These are phyloP conservation scores for Vireo altiloquus DNA, from an alignment of 2,113 vertebrate species.

Conservation along the genomic window DNA sequence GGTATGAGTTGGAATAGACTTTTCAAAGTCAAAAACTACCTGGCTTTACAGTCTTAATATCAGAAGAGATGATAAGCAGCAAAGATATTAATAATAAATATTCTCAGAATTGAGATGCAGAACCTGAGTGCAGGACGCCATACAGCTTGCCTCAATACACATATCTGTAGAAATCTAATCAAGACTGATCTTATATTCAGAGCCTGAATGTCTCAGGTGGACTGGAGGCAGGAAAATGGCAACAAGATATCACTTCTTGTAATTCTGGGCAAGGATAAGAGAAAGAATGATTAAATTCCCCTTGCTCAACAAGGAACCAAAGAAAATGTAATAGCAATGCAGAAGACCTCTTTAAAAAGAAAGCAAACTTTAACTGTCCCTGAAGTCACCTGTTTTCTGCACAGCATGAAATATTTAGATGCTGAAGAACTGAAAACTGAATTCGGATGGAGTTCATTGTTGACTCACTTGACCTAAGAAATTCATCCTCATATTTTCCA, in stretches of 20 bases:
- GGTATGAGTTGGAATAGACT: neutral
- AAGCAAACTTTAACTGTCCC: neutral
- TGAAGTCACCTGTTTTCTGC: neutral
- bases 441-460: neutral
- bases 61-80: neutral
- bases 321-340: neutral
- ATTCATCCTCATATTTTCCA: neutral
- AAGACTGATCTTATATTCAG: conserved; percentile 24
- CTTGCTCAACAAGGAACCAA: neutral
- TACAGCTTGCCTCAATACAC: neutral
- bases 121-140: neutral
- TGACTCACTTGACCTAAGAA: neutral
- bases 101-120: neutral
- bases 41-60: neutral
- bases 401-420: neutral
- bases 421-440: neutral
- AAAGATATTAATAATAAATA: conserved; percentile 40
- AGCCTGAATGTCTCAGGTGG: neutral
- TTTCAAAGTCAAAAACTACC: neutral
- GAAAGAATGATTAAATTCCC: neutral
- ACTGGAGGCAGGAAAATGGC: neutral
- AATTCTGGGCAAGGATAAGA: neutral
- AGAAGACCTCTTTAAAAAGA: neutral
- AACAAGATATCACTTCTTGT: neutral
- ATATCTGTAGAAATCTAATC: conserved; percentile 29